phyloP scores from a whole-genome alignment of 1,140 invertebrate genomes.

The Rhizoglyphus robini region DNA sequence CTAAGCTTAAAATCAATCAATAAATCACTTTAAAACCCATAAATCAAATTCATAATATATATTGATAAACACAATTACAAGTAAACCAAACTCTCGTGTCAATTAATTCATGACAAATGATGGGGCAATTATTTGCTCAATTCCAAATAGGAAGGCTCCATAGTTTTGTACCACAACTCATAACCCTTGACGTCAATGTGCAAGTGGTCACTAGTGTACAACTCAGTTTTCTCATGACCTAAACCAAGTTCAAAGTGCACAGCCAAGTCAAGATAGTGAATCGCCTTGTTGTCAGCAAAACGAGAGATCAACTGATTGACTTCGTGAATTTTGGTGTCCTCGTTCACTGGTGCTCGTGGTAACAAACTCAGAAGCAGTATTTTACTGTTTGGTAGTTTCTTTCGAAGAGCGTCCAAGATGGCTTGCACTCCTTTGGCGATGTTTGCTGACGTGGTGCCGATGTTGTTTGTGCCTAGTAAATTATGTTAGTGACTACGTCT shows the following conservation, averaged over 20 bases:
- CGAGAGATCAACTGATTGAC: not conserved
- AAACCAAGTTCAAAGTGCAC: not conserved
- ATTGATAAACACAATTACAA: too few species aligned
- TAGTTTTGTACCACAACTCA: slow-evolving; percentile 6
- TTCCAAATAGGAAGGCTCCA: too few species aligned
- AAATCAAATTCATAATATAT: too few species aligned
- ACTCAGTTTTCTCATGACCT: not conserved
- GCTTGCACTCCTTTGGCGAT: slow-evolving; percentile 4
- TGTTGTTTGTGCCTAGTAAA: slow-evolving; percentile 13
- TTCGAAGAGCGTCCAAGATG: not conserved
- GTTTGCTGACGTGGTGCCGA: not conserved
- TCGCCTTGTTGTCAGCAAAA: not conserved
- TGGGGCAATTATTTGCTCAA: too few species aligned
- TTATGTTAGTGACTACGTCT: not conserved
- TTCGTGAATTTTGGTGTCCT: not conserved
- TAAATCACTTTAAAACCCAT: too few species aligned
- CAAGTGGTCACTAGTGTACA: not conserved
- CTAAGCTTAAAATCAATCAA: too few species aligned
- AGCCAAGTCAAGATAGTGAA: slow-evolving; percentile 5
- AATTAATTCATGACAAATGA: too few species aligned
- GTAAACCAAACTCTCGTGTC: too few species aligned
- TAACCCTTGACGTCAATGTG: slow-evolving; percentile 4
- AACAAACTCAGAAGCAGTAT: slow-evolving; percentile 6
- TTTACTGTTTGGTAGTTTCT: not conserved
- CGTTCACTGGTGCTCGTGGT: not conserved